Evolutionary conservation across 2,797 vertebrate genomes (phyloP).

Genomic region (Antrozous pallidus): DNA sequence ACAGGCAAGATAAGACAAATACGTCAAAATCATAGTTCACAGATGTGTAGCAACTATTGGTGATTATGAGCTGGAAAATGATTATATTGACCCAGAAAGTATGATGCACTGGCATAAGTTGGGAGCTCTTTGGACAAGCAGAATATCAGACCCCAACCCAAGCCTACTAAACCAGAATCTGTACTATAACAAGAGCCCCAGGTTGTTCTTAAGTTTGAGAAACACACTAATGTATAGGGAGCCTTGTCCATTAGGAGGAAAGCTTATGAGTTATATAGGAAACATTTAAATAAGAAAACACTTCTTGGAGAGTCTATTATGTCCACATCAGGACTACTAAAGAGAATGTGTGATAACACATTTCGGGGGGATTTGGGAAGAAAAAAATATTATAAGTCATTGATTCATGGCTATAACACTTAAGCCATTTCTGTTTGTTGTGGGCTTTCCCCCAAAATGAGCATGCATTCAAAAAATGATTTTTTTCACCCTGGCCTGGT

Average conservation of each 20-base stretch:
- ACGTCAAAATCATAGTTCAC: neutral
- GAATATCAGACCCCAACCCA: neutral
- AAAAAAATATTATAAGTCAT: neutral
- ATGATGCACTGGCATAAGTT: too few relatives aligned
- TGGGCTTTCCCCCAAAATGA: neutral
- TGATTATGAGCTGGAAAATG: neutral
- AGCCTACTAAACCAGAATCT: neutral
- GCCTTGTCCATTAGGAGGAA: neutral
- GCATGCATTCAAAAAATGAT: neutral
- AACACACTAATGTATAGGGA: neutral
- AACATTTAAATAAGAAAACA: neutral
- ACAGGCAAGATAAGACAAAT: neutral
- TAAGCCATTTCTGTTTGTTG: neutral
- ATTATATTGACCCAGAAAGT: neutral
- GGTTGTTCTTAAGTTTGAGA: neutral
- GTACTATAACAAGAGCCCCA: neutral
- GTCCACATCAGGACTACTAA: neutral
- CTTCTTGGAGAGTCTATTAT: neutral
- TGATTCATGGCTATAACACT: neutral
- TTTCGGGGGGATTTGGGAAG: neutral
- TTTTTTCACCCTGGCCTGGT: neutral
- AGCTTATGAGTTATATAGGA: neutral
- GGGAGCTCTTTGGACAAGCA: neutral
- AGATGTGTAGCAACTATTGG: neutral
- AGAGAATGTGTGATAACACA: neutral